Evolutionary conservation across 53 echinoderm and acorn worm species (phyloP).

Genomic region (Stichopus horrens): DNA sequence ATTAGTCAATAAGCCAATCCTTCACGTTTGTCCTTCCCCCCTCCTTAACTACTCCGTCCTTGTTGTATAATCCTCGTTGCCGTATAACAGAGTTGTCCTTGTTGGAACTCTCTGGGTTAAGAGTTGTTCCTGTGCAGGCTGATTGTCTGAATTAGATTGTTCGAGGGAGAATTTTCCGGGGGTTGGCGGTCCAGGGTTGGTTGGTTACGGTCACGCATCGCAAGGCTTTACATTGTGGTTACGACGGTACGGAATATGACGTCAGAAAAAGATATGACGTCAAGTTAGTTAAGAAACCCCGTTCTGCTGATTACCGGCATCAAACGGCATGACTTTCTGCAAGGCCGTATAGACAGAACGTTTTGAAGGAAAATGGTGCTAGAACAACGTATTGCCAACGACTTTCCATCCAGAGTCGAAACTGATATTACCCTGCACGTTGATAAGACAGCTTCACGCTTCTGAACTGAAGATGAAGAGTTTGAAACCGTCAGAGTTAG

Average conservation of each 20-base stretch:
- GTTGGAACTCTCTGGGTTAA: no score
- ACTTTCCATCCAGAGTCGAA: neutral
- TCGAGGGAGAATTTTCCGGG: no score
- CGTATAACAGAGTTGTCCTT: no score
- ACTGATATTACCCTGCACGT: neutral
- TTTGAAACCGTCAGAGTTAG: neutral
- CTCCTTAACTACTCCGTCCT: no score
- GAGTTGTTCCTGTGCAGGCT: no score
- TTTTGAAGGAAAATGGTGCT: neutral
- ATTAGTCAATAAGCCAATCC: no score
- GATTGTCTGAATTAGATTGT: no score
- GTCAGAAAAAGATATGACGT: neutral
- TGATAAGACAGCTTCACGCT: neutral
- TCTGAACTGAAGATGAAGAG: neutral
- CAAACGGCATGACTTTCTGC: neutral
- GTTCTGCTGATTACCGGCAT: no score
- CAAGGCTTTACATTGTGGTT: slow-evolving; percentile 7
- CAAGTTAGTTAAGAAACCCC: neutral
- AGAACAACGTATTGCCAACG: neutral
- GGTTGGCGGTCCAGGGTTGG: no score
- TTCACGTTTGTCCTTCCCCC: no score
- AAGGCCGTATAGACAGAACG: neutral
- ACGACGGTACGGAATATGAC: slow-evolving; percentile 16
- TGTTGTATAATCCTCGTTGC: no score
- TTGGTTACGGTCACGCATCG: neutral